phyloP scores from a whole-genome alignment of 2,888 invertebrate species.

The Epicampocera succincta region DNA sequence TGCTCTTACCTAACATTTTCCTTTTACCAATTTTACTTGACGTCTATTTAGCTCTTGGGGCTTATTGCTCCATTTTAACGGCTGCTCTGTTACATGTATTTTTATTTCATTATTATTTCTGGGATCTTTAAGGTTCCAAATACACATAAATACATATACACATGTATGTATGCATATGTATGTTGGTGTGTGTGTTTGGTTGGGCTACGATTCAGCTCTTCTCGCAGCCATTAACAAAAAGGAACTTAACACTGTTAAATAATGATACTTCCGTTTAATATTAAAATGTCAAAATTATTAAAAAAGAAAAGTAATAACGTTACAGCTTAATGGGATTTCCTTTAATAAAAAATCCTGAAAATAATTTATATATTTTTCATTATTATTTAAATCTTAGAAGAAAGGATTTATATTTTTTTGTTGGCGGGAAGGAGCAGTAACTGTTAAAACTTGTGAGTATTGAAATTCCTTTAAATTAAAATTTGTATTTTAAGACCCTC shows the following conservation, averaged over 20 bases:
- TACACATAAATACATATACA: no score
- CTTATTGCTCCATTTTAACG: slow-evolving; percentile 37
- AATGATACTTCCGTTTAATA: slow-evolving; percentile 67
- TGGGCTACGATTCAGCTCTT: not conserved
- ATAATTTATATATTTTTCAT: not conserved
- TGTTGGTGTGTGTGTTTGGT: not conserved
- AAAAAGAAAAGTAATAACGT: slow-evolving; percentile 41
- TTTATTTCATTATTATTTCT: slow-evolving; percentile 58
- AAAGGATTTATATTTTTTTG: no score
- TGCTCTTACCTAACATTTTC: not conserved
- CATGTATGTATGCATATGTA: not conserved
- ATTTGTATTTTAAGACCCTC: no score
- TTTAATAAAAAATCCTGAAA: slow-evolving; percentile 21
- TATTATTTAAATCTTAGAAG: no score
- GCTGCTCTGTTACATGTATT: slow-evolving; percentile 33
- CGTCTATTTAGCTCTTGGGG: slow-evolving; percentile 51
- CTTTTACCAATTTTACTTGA: not conserved
- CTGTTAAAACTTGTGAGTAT: no score
- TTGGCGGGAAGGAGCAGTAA: no score
- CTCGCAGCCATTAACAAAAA: slow-evolving; percentile 8
- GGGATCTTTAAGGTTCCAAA: slow-evolving; percentile 55
- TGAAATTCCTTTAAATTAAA: no score
- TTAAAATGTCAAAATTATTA: slow-evolving; percentile 54
- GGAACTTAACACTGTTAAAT: slow-evolving; percentile 57
- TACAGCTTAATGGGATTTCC: slow-evolving; percentile 59